Conservation (phyloP, 1,140 invertebrate genomes). For the Drosophila takahashii region DNA sequence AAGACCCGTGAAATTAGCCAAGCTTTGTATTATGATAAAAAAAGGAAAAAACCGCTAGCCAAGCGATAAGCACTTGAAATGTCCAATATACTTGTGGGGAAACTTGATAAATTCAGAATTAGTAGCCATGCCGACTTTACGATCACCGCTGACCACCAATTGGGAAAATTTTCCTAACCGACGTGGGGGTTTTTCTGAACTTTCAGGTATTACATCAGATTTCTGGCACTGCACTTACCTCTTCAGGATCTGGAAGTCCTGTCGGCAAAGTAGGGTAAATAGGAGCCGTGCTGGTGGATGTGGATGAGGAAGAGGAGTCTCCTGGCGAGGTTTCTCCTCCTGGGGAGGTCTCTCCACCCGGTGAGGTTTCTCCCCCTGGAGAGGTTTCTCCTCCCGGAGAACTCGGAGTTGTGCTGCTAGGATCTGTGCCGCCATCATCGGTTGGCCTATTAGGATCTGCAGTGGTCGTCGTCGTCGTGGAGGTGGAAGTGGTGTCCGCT, state of each 20-base stretch:
- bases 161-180: slow-evolving; percentile 11
- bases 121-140: slow-evolving; percentile 65
- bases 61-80: slow-evolving; percentile 51
- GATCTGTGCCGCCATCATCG: neutral
- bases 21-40: slow-evolving; percentile 48
- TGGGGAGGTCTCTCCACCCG: neutral
- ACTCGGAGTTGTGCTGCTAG: slow-evolving; percentile 1
- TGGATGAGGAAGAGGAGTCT: neutral
- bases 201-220: too few relatives aligned
- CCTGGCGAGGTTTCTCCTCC: too few relatives aligned
- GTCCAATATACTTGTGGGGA: neutral
- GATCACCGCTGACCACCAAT: slow-evolving; percentile 19
- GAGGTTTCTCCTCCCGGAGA: slow-evolving; percentile 8
- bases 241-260: slow-evolving; percentile 70
- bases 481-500: slow-evolving; percentile 46
- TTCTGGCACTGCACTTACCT: slow-evolving; percentile 46
- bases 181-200: slow-evolving; percentile 8
- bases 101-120: slow-evolving; percentile 54
- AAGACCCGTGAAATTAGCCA: slow-evolving; percentile 11
- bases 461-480: slow-evolving; percentile 12
- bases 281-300: slow-evolving; percentile 37
- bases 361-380: neutral
- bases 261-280: slow-evolving; percentile 75
- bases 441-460: slow-evolving; percentile 18
- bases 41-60: slow-evolving; percentile 15